Percentiles rank a stretch among this genome's conserved stretches.
These are phyloP conservation scores for Paramisgurnus dabryanus DNA, from an alignment of 2,113 vertebrate species.

Conservation along the genomic window DNA sequence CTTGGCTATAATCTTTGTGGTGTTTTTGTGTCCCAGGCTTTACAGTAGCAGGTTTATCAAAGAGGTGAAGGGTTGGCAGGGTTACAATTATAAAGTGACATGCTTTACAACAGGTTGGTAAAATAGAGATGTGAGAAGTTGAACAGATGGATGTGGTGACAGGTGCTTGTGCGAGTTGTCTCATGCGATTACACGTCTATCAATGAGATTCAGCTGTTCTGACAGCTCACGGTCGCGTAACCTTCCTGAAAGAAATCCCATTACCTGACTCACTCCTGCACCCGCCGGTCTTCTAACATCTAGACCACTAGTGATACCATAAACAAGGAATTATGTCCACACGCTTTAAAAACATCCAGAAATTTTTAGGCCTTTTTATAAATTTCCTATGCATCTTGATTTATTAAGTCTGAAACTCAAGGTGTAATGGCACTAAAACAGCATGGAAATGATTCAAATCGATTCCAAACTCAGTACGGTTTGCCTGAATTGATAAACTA, in stretches of 20 bases:
- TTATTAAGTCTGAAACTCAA: too few species aligned
- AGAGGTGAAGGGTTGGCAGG: neutral
- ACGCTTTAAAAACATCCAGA: too few species aligned
- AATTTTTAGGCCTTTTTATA: too few species aligned
- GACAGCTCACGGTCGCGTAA: constrained; percentile 17
- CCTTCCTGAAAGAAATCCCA: neutral
- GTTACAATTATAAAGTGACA: neutral
- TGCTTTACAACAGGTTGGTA: too few species aligned
- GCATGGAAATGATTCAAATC: neutral
- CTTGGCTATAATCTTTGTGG: too few species aligned
- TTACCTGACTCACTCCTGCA: neutral
- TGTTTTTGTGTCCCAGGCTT: too few species aligned
- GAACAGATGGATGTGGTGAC: constrained; percentile 29
- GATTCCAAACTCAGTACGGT: neutral
- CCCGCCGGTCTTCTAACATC: neutral
- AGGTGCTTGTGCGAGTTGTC: constrained; percentile 7
- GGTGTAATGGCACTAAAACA: too few species aligned
- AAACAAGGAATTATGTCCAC: too few species aligned
- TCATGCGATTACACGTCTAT: neutral
- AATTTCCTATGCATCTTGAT: too few species aligned
- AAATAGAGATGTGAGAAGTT: neutral
- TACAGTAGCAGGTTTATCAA: neutral
- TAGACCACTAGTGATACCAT: neutral
- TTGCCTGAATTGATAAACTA: neutral
- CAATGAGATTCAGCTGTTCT: constrained; percentile 1